Conservation (phyloP, 2,797 vertebrate genomes). For the Enteromius argenteus region DNA sequence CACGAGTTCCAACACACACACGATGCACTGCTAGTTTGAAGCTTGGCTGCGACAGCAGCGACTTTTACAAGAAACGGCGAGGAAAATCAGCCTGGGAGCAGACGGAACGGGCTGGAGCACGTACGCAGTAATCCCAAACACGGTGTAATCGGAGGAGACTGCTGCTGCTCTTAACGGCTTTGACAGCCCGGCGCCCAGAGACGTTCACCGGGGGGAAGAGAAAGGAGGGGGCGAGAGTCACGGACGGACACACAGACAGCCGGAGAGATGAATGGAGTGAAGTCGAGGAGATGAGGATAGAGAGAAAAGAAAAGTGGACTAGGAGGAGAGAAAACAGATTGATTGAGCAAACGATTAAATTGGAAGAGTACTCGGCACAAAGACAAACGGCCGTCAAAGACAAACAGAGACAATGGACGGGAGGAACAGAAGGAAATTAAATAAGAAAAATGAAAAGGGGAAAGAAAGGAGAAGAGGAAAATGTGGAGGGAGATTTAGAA, state of each 20-base stretch:
- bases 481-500: constrained; percentile 67
- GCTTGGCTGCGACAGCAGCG: background rate
- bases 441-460: constrained; percentile 55
- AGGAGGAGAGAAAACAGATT: constrained; percentile 39
- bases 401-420: constrained; percentile 20
- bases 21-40: background rate
- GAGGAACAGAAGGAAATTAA: constrained; percentile 45
- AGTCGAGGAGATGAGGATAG: constrained; percentile 12
- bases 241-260: constrained; percentile 37
- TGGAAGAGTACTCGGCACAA: constrained; percentile 8
- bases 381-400: constrained; percentile 34
- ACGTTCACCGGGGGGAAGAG: constrained; percentile 21
- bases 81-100: constrained; percentile 77
- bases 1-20: constrained; percentile 28
- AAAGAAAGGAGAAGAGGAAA: constrained; percentile 53
- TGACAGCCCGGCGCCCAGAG: constrained; percentile 60
- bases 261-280: constrained; percentile 16
- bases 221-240: background rate
- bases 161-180: constrained; percentile 65
- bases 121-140: constrained; percentile 77
- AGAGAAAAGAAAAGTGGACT: constrained; percentile 17
- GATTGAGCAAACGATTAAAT: constrained; percentile 42
- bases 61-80: constrained; percentile 24
- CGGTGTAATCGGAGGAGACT: constrained; percentile 77
- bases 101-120: constrained; percentile 75